phyloP scores from a whole-genome alignment of 2,113 vertebrate species.

The Neomonachus schauinslandi region DNA sequence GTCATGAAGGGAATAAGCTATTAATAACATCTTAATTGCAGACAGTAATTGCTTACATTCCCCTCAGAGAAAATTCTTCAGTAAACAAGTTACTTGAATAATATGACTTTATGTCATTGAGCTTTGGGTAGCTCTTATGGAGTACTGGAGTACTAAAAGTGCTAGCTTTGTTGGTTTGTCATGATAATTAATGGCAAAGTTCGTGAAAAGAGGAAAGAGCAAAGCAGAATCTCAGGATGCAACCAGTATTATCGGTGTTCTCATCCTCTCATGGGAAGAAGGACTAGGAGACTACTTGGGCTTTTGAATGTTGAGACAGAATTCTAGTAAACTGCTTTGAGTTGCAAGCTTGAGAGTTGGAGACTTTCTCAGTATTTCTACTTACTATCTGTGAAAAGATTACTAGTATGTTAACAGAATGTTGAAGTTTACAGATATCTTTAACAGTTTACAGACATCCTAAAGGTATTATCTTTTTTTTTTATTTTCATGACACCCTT shows the following conservation, averaged over 20 bases:
- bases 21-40: neutral
- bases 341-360: neutral
- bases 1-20: neutral
- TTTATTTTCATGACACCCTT: neutral
- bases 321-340: neutral
- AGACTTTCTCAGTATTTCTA: neutral
- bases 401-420: neutral
- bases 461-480: neutral
- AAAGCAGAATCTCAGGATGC: neutral
- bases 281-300: neutral
- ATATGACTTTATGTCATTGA: neutral
- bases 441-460: neutral
- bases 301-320: slow-evolving; percentile 21
- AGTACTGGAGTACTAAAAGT: neutral
- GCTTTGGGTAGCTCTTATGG: neutral
- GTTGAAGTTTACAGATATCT: neutral
- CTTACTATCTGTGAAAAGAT: neutral
- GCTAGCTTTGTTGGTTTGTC: neutral
- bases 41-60: neutral
- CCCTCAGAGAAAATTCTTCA: neutral
- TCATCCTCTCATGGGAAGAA: neutral
- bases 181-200: neutral
- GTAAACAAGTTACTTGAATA: neutral
- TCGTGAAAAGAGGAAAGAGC: neutral
- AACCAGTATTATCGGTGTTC: neutral